Percentiles rank a stretch among this genome's conserved stretches.
Evolutionary conservation across 35 echinoderm and acorn worm genomes (phyloP).

Genomic region (Diadema setosum): DNA sequence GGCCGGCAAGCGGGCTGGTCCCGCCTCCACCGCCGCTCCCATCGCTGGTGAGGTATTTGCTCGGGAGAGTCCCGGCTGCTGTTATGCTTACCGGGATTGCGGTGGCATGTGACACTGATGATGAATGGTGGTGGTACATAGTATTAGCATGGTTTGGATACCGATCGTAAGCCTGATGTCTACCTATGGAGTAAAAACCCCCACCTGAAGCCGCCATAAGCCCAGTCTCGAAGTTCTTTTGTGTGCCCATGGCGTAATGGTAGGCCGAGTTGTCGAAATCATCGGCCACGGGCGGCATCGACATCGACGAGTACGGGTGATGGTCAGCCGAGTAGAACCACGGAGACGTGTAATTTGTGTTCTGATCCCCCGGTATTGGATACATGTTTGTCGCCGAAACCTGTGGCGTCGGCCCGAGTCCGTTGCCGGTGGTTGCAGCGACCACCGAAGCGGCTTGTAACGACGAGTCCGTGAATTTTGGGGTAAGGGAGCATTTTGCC

Average conservation of each 20-base stretch:
- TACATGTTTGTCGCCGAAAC: conserved; percentile 69
- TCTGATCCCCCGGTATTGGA: conserved; percentile 45
- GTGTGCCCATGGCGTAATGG: conserved; percentile 42
- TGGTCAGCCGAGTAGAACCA: conserved; percentile 60
- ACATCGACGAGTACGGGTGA: conserved; percentile 47
- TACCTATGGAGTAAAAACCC: conserved; percentile 27
- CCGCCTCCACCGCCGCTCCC: neutral
- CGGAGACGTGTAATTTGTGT: conserved; percentile 42
- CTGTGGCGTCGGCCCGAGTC: neutral
- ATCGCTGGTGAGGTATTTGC: conserved; percentile 36
- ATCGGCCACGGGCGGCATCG: conserved; percentile 32
- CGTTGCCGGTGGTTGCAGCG: neutral
- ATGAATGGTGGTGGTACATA: conserved; percentile 7
- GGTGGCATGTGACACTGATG: conserved; percentile 14
- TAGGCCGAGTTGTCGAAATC: conserved; percentile 62
- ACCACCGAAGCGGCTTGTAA: neutral
- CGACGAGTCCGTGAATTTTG: conserved; percentile 58
- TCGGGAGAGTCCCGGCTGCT: conserved; percentile 35
- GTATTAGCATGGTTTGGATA: conserved; percentile 36
- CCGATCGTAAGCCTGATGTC: conserved; percentile 43
- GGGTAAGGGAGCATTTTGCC: conserved; percentile 55
- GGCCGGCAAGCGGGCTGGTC: neutral
- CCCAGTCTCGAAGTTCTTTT: conserved; percentile 61
- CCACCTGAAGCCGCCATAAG: conserved; percentile 11
- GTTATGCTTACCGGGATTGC: conserved; percentile 36